Evolutionary conservation across 1,140 invertebrate genomes (phyloP).

Genomic region (Zaprionus kolodkinae): DNA sequence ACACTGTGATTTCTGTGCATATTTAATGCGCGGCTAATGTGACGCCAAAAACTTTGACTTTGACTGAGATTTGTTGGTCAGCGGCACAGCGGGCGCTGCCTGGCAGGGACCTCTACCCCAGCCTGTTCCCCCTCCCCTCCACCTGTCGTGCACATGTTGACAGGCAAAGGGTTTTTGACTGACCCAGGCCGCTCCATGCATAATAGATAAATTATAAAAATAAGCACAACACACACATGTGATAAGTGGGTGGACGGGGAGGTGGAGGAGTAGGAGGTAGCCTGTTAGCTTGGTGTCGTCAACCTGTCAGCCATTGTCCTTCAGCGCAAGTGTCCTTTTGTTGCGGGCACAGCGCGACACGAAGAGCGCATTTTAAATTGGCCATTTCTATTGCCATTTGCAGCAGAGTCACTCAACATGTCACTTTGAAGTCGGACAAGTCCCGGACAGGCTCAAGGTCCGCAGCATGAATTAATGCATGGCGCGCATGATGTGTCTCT

Average conservation of each 20-base stretch:
- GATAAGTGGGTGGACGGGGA: conserved; percentile 17
- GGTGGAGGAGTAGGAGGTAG: conserved; percentile 5
- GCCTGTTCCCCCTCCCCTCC: not conserved
- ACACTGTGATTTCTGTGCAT: conserved; percentile 56
- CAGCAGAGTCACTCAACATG: conserved; percentile 77
- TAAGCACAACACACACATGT: conserved; percentile 45
- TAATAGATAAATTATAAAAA: conserved; percentile 84
- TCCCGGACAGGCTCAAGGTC: conserved; percentile 1
- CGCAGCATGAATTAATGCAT: conserved; percentile 42
- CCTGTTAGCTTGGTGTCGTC: conserved; percentile 15
- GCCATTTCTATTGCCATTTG: conserved; percentile 56
- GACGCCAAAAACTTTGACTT: conserved; percentile 69
- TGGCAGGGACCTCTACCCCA: conserved; percentile 16
- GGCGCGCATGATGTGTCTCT: conserved; percentile 46
- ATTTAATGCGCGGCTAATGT: conserved; percentile 79
- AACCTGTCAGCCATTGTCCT: conserved; percentile 75
- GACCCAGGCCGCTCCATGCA: conserved; percentile 59
- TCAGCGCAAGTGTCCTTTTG: conserved; percentile 77
- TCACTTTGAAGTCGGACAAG: conserved; percentile 78
- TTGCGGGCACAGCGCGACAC: conserved; percentile 26
- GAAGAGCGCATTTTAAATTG: conserved; percentile 77
- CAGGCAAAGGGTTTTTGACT: conserved; percentile 71
- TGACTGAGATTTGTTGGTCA: conserved; percentile 78
- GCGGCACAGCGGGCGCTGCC: conserved; percentile 25
- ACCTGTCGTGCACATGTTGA: conserved; percentile 56